Conservation (phyloP, 2,113 vertebrate genomes). For the Poicephalus meyeri region DNA sequence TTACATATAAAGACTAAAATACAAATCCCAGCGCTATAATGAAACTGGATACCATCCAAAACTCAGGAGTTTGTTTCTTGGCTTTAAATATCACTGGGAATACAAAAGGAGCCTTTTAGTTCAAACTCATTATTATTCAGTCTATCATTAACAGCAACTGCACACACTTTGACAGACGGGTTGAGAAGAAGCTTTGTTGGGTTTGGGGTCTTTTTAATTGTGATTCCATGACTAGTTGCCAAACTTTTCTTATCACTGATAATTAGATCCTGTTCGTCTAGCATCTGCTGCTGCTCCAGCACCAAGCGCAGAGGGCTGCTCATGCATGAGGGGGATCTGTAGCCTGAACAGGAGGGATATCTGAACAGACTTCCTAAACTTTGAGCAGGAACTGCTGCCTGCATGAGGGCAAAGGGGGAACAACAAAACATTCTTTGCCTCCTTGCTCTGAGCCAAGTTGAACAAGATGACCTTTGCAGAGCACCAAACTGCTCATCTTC, state of each 20-base stretch:
- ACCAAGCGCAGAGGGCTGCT: neutral
- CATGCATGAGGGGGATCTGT: rapidly evolving
- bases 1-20: neutral
- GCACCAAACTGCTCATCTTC: neutral
- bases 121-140: constrained; percentile 16
- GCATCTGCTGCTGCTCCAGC: constrained; percentile 3
- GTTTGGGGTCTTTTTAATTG: neutral
- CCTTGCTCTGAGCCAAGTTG: neutral
- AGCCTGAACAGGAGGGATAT: neutral
- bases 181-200: neutral
- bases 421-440: neutral
- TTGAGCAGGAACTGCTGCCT: neutral
- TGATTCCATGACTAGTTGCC: constrained; percentile 15
- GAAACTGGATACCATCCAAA: neutral
- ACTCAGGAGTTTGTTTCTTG: neutral
- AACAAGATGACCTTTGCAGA: neutral
- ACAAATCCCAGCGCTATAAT: neutral
- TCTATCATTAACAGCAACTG: constrained; percentile 21
- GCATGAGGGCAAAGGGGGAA: rapidly evolving
- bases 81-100: neutral
- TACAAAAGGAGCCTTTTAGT: neutral
- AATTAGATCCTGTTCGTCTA: constrained; percentile 5
- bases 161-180: neutral
- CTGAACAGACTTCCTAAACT: neutral
- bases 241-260: constrained; percentile 26